phyloP scores from a whole-genome alignment of 2,888 invertebrate species.

The Punctoribates punctum region DNA sequence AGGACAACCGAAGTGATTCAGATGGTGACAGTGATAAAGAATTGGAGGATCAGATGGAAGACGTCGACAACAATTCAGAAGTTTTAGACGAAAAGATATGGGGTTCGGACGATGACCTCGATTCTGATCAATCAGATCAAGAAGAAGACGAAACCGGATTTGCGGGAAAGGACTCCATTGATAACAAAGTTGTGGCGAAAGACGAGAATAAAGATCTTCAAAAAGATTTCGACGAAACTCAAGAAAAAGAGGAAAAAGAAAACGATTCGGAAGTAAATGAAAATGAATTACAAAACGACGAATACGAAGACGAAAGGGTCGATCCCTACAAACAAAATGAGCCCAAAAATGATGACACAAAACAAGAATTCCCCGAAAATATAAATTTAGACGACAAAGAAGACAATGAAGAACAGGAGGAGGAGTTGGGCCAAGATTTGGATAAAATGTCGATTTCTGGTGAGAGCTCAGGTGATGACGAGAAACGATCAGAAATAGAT shows the following conservation, averaged over 20 bases:
- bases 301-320: slow-evolving; percentile 53
- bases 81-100: slow-evolving; percentile 57
- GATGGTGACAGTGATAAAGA: slow-evolving; percentile 47
- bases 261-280: slow-evolving; percentile 67
- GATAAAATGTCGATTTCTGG: slow-evolving; percentile 19
- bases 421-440: slow-evolving; percentile 58
- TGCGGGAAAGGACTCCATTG: slow-evolving; percentile 50
- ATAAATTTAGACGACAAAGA: slow-evolving; percentile 71
- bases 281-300: slow-evolving; percentile 48
- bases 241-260: slow-evolving; percentile 62
- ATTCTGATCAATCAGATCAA: slow-evolving; percentile 59
- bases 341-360: slow-evolving; percentile 47
- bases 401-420: slow-evolving; percentile 58
- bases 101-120: slow-evolving; percentile 68
- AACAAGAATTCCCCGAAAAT: slow-evolving; percentile 68
- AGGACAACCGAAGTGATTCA: slow-evolving; percentile 38
- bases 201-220: slow-evolving; percentile 56
- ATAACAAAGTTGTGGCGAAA: slow-evolving; percentile 71
- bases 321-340: slow-evolving; percentile 63
- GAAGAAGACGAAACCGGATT: slow-evolving; percentile 62
- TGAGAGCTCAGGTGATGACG: slow-evolving; percentile 50
- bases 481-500: slow-evolving; percentile 61
- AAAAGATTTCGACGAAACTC: slow-evolving; percentile 56
- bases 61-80: slow-evolving; percentile 51
- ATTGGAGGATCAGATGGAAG: slow-evolving; percentile 39